Evolutionary conservation across 2,888 invertebrate species (phyloP).

Genomic region (Cheilosia pagana): DNA sequence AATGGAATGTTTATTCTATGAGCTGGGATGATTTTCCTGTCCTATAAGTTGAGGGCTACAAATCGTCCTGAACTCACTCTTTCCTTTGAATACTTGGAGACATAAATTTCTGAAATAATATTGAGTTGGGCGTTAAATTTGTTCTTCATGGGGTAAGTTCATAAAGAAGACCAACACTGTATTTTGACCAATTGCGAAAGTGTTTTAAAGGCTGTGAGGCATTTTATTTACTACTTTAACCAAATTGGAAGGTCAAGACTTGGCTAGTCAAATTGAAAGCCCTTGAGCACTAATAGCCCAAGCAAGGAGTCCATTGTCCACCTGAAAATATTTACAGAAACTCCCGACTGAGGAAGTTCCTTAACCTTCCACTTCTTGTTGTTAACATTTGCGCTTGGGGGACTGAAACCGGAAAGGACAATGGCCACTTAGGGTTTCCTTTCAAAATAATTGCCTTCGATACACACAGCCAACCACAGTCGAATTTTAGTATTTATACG

Average conservation of each 20-base stretch:
- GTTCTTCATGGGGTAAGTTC: too few relatives aligned
- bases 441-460: conserved; percentile 33
- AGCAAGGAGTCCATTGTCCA: not conserved
- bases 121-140: too few relatives aligned
- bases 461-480: not conserved
- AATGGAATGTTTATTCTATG: too few relatives aligned
- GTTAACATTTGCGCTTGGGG: conserved; percentile 12
- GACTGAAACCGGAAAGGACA: conserved; percentile 31
- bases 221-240: not conserved
- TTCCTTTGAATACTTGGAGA: too few relatives aligned
- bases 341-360: not conserved
- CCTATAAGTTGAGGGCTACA: too few relatives aligned
- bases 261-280: not conserved
- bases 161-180: too few relatives aligned
- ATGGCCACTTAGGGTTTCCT: conserved; percentile 41
- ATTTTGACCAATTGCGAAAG: too few relatives aligned
- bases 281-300: not conserved
- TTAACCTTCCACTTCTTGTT: conserved; percentile 2
- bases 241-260: not conserved
- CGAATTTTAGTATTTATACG: conserved; percentile 7
- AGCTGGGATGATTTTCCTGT: too few relatives aligned
- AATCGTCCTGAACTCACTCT: too few relatives aligned
- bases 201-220: too few relatives aligned
- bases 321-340: conserved; percentile 13
- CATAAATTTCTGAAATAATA: too few relatives aligned